These are phyloP conservation scores for Oreortyx pictus DNA, from an alignment of 2,797 vertebrate species.

Conservation along the genomic window DNA sequence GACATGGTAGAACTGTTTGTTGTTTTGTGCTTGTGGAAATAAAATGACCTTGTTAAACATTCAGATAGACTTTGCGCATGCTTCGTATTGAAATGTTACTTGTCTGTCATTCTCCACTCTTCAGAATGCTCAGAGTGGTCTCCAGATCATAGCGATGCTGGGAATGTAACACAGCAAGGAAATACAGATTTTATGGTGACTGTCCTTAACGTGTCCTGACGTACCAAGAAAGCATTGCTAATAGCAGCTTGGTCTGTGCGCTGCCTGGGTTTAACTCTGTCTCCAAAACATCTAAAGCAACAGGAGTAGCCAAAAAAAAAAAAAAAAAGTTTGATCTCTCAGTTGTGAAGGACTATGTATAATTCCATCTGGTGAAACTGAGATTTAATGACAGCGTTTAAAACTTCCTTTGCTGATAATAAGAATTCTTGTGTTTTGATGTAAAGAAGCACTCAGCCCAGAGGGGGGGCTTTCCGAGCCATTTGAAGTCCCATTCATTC, in stretches of 20 bases:
- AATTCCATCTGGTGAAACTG: background rate
- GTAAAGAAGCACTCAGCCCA: background rate
- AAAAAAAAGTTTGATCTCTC: background rate
- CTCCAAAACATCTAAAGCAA: background rate
- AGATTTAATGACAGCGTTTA: background rate
- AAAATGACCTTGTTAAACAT: constrained; percentile 57
- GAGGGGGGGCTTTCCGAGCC: background rate
- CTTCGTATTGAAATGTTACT: background rate
- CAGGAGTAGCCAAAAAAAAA: background rate
- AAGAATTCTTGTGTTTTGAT: background rate
- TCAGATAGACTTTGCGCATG: background rate
- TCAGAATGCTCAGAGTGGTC: constrained; percentile 12
- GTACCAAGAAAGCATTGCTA: background rate
- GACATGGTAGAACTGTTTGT: constrained; percentile 30
- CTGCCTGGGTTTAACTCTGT: background rate
- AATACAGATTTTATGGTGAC: background rate
- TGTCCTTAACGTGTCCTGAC: background rate
- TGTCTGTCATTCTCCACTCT: background rate
- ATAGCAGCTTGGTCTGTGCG: background rate
- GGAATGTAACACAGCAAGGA: constrained; percentile 1
- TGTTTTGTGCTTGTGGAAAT: constrained; percentile 54
- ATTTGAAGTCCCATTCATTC: background rate
- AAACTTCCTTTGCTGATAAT: background rate
- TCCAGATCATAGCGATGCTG: background rate
- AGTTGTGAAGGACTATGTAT: background rate